Evolutionary conservation across 2,113 vertebrate species (phyloP).

Genomic region (Strigops habroptila): DNA sequence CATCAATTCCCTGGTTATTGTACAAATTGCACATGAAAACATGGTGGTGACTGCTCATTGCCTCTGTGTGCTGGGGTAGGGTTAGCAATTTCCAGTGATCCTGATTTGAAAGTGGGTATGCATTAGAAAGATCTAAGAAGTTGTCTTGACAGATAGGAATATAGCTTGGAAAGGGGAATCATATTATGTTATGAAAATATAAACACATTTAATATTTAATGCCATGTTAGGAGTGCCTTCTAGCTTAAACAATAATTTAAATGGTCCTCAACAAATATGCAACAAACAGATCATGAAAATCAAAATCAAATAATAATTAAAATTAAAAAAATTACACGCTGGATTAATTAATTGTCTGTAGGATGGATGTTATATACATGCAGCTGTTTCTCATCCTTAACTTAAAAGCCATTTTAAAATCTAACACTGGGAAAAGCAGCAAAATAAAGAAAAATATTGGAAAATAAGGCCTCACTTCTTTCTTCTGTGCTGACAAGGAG

Average conservation of each 20-base stretch:
- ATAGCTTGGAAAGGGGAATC: neutral
- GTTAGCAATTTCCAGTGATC: neutral
- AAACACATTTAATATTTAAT: neutral
- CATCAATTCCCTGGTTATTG: neutral
- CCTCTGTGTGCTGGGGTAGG: rapidly evolving
- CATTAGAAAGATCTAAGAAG: neutral
- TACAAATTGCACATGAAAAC: neutral
- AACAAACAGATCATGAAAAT: neutral
- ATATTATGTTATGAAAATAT: neutral
- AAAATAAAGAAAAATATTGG: neutral
- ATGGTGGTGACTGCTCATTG: neutral
- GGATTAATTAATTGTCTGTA: neutral
- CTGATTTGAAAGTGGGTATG: neutral
- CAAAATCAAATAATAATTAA: neutral
- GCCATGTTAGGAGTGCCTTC: neutral
- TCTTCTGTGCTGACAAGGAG: neutral
- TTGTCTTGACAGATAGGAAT: neutral
- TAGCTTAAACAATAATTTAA: neutral
- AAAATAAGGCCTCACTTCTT: neutral
- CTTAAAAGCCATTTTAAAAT: neutral
- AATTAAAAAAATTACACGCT: neutral
- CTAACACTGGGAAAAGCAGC: neutral
- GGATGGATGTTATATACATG: neutral
- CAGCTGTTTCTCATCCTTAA: neutral
- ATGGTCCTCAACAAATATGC: neutral